These are phyloP conservation scores for Calliopsis andreniformis DNA, from an alignment of 1,140 invertebrate genomes.

Conservation along the genomic window DNA sequence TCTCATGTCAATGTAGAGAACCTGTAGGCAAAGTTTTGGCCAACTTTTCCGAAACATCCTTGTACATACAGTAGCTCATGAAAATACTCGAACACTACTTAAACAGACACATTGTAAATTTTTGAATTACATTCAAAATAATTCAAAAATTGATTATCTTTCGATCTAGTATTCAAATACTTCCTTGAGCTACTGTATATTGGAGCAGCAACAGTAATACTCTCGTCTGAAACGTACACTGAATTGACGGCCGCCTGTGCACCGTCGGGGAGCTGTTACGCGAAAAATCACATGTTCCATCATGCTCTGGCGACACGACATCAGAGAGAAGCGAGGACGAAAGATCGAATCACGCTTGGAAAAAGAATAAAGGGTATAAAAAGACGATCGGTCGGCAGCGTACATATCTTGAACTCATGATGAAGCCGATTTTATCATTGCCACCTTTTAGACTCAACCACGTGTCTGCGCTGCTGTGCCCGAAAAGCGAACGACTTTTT, in stretches of 20 bases:
- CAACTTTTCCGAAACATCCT: no score
- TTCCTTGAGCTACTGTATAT: no score
- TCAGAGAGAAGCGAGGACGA: constrained; percentile 24
- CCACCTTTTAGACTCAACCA: constrained; percentile 21
- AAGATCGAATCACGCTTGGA: constrained; percentile 17
- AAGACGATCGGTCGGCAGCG: not conserved
- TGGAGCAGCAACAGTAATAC: not conserved
- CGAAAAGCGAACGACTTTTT: constrained; percentile 13
- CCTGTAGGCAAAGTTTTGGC: no score
- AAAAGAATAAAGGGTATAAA: not conserved
- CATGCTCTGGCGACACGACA: constrained; percentile 2
- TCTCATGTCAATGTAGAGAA: no score
- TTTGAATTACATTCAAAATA: no score
- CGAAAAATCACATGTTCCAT: constrained; percentile 5
- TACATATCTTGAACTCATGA: not conserved
- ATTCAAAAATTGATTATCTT: no score
- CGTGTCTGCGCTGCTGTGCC: constrained; percentile 30
- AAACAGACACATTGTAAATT: no score
- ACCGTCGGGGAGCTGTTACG: not conserved
- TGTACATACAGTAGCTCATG: no score
- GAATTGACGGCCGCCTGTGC: not conserved
- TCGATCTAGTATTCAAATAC: no score
- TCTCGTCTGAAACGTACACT: not conserved
- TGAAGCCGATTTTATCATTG: constrained; percentile 29
- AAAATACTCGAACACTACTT: no score